Evolutionary conservation across 37 sponge, comb jelly and placozoan genomes (phyloP), one percentile per base, ranked within the genome.

Genomic region (Theonella swinhoei): DNA sequence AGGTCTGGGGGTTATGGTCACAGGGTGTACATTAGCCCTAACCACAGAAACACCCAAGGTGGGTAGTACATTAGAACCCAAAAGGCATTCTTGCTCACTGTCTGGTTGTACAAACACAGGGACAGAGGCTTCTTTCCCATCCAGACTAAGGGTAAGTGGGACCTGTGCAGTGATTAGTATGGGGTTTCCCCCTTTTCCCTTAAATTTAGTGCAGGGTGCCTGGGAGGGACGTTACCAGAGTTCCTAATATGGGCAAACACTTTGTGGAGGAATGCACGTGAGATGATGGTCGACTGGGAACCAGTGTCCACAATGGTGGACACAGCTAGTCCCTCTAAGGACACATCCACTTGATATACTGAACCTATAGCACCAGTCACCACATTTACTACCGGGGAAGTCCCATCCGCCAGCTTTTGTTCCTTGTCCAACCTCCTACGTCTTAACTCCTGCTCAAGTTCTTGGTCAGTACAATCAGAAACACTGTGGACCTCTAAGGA

Each of bases 281-380:
- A 47, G 14, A 47, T 47, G 14, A 47, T 47, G 54, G 54, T 47
- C 14, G 54, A 47, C 54, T 47, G 54, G 7, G 54, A 47, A 47
- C 54, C 54, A 17, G 54, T 47, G 54, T 47, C 54, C 7, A 47
- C 54, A 47, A 47, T 7, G n/a, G 73, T 74, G 23, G 11, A 3
- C 5, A 31, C 74, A 9, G 41, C 42, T 1, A 62, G 1, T 5
- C 74, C 83, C 33, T 72, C 74, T 3, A 82, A 39, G 9, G 38
- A n/a, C 24, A 82, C 74, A 30, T 22, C 24, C 24, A 63, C 65
- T 24, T 29, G 79, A 40, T 43, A 43, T 34, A 58, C 41, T 42
- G 79, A 7, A 32, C 79, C 79, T 39, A 54, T 64, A 2, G 63
- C 79, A 14, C 79, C 79, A 22, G 41, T 78, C 7, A 78, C 79